Evolutionary conservation across 2,888 invertebrate genomes (phyloP).

Genomic region (Adelognathus sp.): DNA sequence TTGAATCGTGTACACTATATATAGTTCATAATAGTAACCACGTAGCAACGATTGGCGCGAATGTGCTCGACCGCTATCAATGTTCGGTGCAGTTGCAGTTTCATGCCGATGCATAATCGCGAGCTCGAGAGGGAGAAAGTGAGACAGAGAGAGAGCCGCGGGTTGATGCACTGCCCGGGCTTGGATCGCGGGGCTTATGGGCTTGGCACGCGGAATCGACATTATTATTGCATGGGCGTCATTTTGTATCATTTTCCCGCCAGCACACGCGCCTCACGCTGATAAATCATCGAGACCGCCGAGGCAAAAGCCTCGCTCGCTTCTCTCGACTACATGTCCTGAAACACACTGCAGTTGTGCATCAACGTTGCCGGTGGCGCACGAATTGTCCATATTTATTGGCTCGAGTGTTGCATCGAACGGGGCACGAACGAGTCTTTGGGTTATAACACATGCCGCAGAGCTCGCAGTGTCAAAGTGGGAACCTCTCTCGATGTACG

Average conservation of each 20-base stretch:
- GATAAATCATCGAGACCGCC: slow-evolving; percentile 76
- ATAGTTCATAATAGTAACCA: slow-evolving; percentile 44
- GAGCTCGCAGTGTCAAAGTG: neutral
- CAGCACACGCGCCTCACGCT: slow-evolving; percentile 71
- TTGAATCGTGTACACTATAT: slow-evolving; percentile 4
- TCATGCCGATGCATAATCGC: slow-evolving; percentile 26
- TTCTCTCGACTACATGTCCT: neutral
- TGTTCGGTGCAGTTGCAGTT: slow-evolving; percentile 47
- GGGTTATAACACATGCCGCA: neutral
- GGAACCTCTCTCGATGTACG: neutral
- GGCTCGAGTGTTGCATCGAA: slow-evolving; percentile 45
- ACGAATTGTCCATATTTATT: slow-evolving; percentile 69
- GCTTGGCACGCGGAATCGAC: slow-evolving; percentile 57
- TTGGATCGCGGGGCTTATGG: slow-evolving; percentile 38
- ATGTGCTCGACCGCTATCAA: slow-evolving; percentile 40
- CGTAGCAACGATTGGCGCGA: slow-evolving; percentile 31
- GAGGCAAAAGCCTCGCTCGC: slow-evolving; percentile 47
- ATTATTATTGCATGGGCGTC: slow-evolving; percentile 65
- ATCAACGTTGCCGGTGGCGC: slow-evolving; percentile 57
- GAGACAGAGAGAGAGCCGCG: slow-evolving; percentile 1
- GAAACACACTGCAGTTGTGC: slow-evolving; percentile 28
- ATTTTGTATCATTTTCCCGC: slow-evolving; percentile 79
- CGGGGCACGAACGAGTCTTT: slow-evolving; percentile 1
- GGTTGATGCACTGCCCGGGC: slow-evolving; percentile 16
- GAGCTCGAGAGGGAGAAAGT: neutral